phyloP scores from a whole-genome alignment of 2,113 vertebrate genomes.

The Oostethus manadensis region DNA sequence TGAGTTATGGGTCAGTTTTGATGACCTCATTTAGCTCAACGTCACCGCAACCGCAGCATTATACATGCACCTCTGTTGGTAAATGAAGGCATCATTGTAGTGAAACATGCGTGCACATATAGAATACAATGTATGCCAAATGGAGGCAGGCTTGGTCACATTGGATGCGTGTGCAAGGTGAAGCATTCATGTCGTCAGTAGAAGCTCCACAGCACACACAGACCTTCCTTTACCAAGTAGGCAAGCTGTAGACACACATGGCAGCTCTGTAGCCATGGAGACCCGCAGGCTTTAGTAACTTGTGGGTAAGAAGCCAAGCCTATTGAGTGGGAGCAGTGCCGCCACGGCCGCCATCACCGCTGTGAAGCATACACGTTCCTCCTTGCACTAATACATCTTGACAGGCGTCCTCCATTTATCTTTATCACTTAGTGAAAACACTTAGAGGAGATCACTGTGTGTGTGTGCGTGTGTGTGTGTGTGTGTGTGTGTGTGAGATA shows the following conservation, averaged over 20 bases:
- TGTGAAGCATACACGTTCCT: constrained; percentile 1
- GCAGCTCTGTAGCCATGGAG: constrained; percentile 10
- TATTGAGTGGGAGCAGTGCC: constrained; percentile 3
- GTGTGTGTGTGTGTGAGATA: neutral
- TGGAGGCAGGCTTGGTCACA: neutral
- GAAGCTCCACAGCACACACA: constrained; percentile 1
- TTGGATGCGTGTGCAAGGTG: neutral
- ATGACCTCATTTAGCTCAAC: too few relatives aligned
- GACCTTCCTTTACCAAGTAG: neutral
- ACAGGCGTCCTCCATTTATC: constrained; percentile 4
- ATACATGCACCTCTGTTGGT: too few relatives aligned
- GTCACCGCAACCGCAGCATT: too few relatives aligned
- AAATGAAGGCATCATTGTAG: too few relatives aligned
- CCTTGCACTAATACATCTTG: constrained; percentile 2
- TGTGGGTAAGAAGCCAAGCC: constrained; percentile 9
- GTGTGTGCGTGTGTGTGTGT: neutral
- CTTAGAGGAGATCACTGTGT: constrained; percentile 2
- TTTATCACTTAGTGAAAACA: neutral
- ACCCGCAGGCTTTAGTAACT: constrained; percentile 10
- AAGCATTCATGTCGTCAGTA: neutral
- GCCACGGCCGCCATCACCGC: too few relatives aligned
- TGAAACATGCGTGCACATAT: neutral
- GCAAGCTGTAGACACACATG: constrained; percentile 12
- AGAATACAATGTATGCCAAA: neutral
- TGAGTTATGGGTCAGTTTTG: too few relatives aligned